A percentile compares a stretch with the other conserved stretches of the same genome.
Evolutionary conservation across 2,113 vertebrate genomes (phyloP).

Genomic region (Tiliqua scincoides): DNA sequence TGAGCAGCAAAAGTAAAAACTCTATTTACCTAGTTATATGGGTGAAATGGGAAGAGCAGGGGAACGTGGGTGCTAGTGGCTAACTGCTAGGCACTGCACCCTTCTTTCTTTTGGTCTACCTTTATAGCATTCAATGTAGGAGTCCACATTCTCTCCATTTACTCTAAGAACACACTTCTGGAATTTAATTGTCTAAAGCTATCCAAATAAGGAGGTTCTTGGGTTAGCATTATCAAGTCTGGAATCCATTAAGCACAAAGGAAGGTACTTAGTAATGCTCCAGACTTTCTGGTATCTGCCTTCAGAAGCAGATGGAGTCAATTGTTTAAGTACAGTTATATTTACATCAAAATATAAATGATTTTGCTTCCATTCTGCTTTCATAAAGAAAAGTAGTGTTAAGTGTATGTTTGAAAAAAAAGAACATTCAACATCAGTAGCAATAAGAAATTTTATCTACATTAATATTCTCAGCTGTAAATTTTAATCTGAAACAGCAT

Average conservation of each 20-base stretch:
- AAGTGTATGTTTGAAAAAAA: constrained; percentile 7
- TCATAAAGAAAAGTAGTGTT: background rate
- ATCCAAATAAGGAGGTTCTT: background rate
- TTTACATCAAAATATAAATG: background rate
- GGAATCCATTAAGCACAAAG: background rate
- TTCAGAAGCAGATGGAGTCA: background rate
- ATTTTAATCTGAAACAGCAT: background rate
- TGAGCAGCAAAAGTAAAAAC: too few species aligned
- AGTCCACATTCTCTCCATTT: background rate
- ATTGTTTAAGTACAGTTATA: background rate
- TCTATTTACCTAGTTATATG: too few species aligned
- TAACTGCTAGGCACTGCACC: too few species aligned
- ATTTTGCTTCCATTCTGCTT: constrained; percentile 12
- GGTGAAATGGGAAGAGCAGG: too few species aligned
- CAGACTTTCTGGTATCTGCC: background rate
- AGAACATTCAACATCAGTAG: background rate
- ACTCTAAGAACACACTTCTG: background rate
- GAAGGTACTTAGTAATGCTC: background rate
- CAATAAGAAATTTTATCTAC: constrained; percentile 3
- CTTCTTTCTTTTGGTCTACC: too few species aligned
- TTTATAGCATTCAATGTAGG: too few species aligned
- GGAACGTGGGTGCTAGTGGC: too few species aligned
- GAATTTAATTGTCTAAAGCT: background rate
- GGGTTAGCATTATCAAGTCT: background rate
- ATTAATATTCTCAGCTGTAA: background rate